These are phyloP conservation scores for Polylopha cassiicola DNA, from an alignment of 2,888 invertebrate species.

Conservation along the genomic window DNA sequence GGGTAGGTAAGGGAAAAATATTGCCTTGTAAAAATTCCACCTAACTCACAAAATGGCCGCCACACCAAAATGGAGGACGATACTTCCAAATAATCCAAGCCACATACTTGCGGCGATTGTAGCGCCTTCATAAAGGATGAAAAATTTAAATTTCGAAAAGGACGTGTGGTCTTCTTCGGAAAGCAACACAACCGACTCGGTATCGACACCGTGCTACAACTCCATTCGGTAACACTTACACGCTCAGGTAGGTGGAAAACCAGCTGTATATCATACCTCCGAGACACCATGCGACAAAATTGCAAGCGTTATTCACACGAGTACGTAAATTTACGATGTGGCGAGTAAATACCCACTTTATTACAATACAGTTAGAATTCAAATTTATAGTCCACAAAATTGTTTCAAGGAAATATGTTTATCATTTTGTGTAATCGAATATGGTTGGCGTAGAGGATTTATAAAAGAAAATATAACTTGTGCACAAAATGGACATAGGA, in stretches of 20 bases:
- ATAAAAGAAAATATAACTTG: too few relatives aligned
- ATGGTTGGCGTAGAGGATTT: too few relatives aligned
- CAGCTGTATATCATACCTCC: conserved; percentile 15
- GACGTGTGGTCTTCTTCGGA: neutral
- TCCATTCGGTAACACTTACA: neutral
- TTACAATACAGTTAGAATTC: conserved; percentile 10
- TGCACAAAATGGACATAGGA: too few relatives aligned
- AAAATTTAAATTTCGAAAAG: conserved; percentile 23
- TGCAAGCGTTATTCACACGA: conserved; percentile 19
- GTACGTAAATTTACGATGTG: conserved; percentile 16
- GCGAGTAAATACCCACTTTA: conserved; percentile 18
- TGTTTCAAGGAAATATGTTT: conserved; percentile 17
- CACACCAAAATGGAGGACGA: conserved; percentile 13
- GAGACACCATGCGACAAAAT: conserved; percentile 19
- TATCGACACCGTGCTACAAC: neutral
- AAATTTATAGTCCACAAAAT: conserved; percentile 14
- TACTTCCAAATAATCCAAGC: conserved; percentile 15
- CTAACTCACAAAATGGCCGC: conserved; percentile 11
- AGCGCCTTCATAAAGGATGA: conserved; percentile 19
- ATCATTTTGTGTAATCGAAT: conserved; percentile 20
- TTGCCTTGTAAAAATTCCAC: conserved; percentile 2
- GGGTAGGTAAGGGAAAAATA: neutral
- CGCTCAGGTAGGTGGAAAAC: conserved; percentile 9
- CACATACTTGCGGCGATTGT: conserved; percentile 22
- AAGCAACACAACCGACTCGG: neutral